Conservation (phyloP, 2,113 vertebrate genomes). For the Elanoides forficatus region DNA sequence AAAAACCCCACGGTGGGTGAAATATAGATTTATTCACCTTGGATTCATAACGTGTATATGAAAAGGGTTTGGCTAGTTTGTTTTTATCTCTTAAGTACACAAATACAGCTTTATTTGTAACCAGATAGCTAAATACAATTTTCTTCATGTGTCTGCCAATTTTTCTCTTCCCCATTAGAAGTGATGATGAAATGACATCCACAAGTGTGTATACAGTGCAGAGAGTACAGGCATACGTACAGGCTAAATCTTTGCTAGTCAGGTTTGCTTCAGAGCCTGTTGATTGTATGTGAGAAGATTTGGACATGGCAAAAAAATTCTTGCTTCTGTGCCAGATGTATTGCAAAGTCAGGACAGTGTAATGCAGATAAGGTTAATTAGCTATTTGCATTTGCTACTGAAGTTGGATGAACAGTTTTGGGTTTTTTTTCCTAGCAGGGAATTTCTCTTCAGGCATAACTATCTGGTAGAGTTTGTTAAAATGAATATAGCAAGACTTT, state of each 20-base stretch:
- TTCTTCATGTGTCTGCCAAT: not conserved
- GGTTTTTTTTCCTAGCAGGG: not conserved
- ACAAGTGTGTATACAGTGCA: fast-evolving
- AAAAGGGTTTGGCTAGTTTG: not conserved
- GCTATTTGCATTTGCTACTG: constrained; percentile 50
- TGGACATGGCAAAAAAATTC: not conserved
- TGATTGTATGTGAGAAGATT: not conserved
- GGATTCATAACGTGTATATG: not conserved
- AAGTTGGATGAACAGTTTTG: not conserved
- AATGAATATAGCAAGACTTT: not conserved
- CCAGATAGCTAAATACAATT: not conserved
- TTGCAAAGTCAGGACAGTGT: constrained; percentile 7
- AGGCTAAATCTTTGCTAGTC: not conserved
- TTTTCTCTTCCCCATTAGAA: not conserved
- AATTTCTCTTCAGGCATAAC: constrained; percentile 47
- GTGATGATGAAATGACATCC: not conserved
- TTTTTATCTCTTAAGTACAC: not conserved
- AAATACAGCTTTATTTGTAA: not conserved
- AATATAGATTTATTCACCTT: not conserved
- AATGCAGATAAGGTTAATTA: constrained; percentile 64
- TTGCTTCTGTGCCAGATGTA: constrained; percentile 11
- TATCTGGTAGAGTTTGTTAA: not conserved
- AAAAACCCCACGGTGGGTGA: not conserved
- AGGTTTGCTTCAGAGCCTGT: not conserved
- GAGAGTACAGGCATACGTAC: fast-evolving